Conservation (phyloP, 2,113 vertebrate species). For the Penelope pileata region DNA sequence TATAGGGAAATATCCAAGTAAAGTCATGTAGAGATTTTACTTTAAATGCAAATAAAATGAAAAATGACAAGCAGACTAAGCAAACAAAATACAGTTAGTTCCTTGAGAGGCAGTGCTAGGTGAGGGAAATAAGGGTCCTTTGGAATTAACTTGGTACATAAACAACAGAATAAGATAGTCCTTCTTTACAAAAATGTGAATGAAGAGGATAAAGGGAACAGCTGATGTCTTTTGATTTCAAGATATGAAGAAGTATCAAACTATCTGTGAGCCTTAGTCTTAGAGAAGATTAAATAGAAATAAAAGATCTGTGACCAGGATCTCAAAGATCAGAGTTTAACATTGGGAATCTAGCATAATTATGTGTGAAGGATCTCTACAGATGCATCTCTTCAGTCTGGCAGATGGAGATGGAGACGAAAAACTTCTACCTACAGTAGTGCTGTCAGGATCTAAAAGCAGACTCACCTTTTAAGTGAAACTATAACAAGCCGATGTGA, state of each 20-base stretch:
- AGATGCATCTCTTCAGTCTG: neutral
- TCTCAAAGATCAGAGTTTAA: constrained; percentile 13
- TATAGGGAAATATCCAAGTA: neutral
- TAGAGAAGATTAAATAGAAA: neutral
- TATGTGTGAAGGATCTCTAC: neutral
- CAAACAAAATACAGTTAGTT: neutral
- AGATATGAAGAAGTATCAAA: neutral
- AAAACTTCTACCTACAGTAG: neutral
- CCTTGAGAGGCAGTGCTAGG: neutral
- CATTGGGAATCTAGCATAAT: neutral
- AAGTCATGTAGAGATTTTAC: neutral
- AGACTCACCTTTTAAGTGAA: neutral
- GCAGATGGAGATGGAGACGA: neutral
- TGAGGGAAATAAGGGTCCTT: neutral
- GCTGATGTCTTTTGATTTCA: neutral
- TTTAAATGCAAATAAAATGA: neutral
- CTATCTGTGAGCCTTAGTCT: neutral
- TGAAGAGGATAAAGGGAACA: neutral
- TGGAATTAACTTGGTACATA: neutral
- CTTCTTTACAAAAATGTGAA: neutral
- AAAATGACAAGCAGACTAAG: neutral
- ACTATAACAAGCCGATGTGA: neutral
- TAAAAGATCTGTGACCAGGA: neutral
- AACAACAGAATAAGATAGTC: neutral
- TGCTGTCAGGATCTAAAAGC: neutral